Evolutionary conservation across 2,888 invertebrate genomes (phyloP), one percentile per base, ranked within the genome.

Genomic region (Byasa hedistus): DNA sequence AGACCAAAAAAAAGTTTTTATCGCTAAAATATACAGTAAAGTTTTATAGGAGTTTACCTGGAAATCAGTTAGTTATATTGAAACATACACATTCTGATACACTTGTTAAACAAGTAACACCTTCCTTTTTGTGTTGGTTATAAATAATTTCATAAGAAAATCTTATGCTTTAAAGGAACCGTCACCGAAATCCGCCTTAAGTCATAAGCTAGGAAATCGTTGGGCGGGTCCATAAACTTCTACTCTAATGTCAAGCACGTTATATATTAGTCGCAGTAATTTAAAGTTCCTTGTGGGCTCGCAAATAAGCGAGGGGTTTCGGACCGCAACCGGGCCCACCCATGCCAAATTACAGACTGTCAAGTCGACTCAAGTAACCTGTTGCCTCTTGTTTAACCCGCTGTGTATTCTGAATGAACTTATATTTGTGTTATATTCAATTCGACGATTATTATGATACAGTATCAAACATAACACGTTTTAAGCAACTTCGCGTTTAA

Each of bases 321-420:
- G 79, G 79, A 82, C 80, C 80, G 73, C 82, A 87, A 85, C 77
- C 87, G 85, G 79, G 82, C 81, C 83, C 80, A 77, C 77, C 75
- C 78, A 76, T 79, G 81, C 82, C 83, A 89, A 91, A 89, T 91
- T 88, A 89, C 85, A 87, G 85, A 84, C 86, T 84, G 86, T 83
- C 85, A 84, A 83, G 83, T 87, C 79, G 79, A 82, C 86, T 89
- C 87, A 85, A 88, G 89, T 87, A 87, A 90, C 89, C 89, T 88
- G 89, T 89, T 91, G 90, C 64, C 64, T 48, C 19, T 22, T 17
- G 36, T 62, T 57, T 24, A 57, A 21, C 23, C 36, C 55, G 55
- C 63, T 44, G 21, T 56, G 39, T 55, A 23, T 39, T 62, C 27
- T 32, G 21, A 27, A 56, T 44, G 48, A 24, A 57, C 48, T 21